These are phyloP conservation scores for Axinella damicornis DNA, from an alignment of 37 sponge, comb jelly and placozoan species.

Conservation along the genomic window DNA sequence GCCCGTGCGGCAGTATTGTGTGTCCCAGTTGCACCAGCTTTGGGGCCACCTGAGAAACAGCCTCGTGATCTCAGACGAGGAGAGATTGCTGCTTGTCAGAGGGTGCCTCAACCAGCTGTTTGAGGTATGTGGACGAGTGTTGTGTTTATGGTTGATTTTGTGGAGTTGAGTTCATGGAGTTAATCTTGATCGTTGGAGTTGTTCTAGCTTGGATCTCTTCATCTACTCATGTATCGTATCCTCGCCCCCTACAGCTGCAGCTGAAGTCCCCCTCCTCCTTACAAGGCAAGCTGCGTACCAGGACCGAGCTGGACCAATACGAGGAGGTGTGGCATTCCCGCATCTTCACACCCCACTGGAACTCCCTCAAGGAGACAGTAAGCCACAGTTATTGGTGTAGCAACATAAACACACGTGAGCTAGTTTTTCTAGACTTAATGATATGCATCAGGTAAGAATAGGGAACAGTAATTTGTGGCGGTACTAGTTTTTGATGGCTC, in stretches of 20 bases:
- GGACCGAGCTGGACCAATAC: conserved; percentile 35
- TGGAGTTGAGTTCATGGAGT: no score
- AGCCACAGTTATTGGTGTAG: no score
- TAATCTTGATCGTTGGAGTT: no score
- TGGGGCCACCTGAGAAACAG: conserved; percentile 73
- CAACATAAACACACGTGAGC: no score
- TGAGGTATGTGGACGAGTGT: conserved; percentile 30
- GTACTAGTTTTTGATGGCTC: no score
- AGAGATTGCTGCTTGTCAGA: conserved; percentile 58
- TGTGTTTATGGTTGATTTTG: no score
- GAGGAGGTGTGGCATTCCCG: conserved; percentile 50
- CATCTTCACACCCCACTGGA: conserved; percentile 52
- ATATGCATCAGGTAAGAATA: no score
- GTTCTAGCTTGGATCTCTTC: no score
- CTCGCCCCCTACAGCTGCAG: background rate
- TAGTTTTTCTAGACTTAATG: background rate
- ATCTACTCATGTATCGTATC: no score
- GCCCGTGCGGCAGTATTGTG: conserved; percentile 67
- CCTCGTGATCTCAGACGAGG: conserved; percentile 68
- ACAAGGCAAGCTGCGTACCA: conserved; percentile 22
- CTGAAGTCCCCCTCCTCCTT: background rate
- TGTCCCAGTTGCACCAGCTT: conserved; percentile 65
- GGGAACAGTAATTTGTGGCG: no score
- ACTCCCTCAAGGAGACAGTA: conserved; percentile 23
- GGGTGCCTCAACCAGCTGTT: conserved; percentile 48